Evolutionary conservation across 2,888 invertebrate genomes (phyloP).

Genomic region (Orchestes rusci): DNA sequence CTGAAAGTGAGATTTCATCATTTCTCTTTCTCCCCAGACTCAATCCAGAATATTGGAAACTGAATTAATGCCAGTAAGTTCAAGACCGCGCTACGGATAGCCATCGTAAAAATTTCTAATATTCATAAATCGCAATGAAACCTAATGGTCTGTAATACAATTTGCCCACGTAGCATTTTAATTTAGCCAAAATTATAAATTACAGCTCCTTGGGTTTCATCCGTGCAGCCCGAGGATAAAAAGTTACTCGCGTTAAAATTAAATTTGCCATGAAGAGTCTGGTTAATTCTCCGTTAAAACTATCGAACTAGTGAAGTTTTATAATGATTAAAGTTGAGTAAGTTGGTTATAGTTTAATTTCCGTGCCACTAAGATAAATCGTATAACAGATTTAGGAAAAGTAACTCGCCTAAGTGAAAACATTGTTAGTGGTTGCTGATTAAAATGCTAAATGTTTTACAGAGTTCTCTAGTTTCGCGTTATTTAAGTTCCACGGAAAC

Average conservation of each 20-base stretch:
- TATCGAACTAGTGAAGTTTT: conserved; percentile 13
- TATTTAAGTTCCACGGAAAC: too few species aligned
- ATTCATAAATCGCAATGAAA: conserved; percentile 38
- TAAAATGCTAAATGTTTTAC: too few species aligned
- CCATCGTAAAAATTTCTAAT: conserved; percentile 33
- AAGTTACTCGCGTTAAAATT: conserved; percentile 22
- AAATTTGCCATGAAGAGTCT: conserved; percentile 18
- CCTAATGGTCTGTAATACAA: conserved; percentile 35
- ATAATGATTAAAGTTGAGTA: conserved; percentile 2
- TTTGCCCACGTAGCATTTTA: conserved; percentile 33
- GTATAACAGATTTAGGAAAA: too few species aligned
- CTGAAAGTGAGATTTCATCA: too few species aligned
- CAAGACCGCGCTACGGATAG: conserved; percentile 24
- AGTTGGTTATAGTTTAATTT: too few species aligned
- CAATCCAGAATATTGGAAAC: conserved; percentile 24
- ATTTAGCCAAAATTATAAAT: conserved; percentile 31
- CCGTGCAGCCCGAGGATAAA: conserved; percentile 10
- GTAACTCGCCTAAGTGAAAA: too few species aligned
- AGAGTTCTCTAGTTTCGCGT: too few species aligned
- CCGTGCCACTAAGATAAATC: too few species aligned
- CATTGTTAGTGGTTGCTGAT: too few species aligned
- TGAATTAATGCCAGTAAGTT: conserved; percentile 17
- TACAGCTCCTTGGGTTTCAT: conserved; percentile 8
- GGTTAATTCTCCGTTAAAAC: conserved; percentile 17
- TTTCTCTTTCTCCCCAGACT: too few species aligned